phyloP scores from a whole-genome alignment of 2,797 vertebrate species.

The Parotocinclus haroldoi region DNA sequence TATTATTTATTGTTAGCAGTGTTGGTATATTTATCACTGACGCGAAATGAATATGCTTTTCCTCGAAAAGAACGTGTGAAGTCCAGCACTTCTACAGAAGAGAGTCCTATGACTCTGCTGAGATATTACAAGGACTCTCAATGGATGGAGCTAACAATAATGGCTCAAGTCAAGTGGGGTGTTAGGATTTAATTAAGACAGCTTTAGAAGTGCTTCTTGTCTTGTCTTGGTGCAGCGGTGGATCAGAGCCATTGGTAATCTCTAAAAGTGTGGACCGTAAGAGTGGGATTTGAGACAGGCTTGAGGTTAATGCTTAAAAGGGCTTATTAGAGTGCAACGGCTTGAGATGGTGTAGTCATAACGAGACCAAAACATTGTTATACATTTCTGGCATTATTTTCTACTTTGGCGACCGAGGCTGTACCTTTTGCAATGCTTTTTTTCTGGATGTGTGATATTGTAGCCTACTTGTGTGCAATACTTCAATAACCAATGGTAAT shows the following conservation, averaged over 20 bases:
- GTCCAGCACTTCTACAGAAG: constrained; percentile 9
- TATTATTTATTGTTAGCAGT: background rate
- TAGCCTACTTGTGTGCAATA: too few relatives aligned
- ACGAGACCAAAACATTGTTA: too few relatives aligned
- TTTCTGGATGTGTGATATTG: too few relatives aligned
- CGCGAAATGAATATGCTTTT: background rate
- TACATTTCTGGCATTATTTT: too few relatives aligned
- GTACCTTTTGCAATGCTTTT: too few relatives aligned
- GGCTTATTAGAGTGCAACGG: background rate
- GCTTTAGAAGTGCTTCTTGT: constrained; percentile 3
- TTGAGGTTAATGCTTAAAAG: constrained; percentile 3
- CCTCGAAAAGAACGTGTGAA: background rate
- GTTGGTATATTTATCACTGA: background rate
- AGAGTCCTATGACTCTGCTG: background rate
- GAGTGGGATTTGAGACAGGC: constrained; percentile 1
- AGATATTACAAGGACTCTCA: constrained; percentile 4
- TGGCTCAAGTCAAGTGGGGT: constrained; percentile 8
- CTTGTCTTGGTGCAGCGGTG: constrained; percentile 4
- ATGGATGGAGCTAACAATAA: background rate
- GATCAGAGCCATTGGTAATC: constrained; percentile 1
- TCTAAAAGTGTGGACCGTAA: background rate
- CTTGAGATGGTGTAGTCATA: background rate
- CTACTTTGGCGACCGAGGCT: too few relatives aligned
- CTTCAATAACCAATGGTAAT: too few relatives aligned
- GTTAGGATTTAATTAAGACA: constrained; percentile 30